Conservation (phyloP, 2,113 vertebrate species). For the Chaetura pelagica region DNA sequence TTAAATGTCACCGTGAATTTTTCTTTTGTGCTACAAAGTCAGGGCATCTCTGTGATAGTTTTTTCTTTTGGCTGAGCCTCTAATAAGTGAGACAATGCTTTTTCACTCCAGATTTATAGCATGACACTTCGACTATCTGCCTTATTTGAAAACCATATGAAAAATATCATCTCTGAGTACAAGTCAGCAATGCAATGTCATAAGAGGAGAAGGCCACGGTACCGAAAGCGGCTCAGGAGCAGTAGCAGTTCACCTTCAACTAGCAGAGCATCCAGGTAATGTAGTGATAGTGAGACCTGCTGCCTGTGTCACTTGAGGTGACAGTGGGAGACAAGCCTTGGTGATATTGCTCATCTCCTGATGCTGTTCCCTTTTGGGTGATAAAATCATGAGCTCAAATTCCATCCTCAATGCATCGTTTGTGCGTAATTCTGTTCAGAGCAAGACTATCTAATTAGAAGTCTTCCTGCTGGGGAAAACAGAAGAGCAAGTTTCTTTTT, state of each 20-base stretch:
- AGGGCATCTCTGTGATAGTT: not conserved
- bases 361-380: not conserved
- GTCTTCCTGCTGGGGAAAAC: not conserved
- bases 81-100: not conserved
- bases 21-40: not conserved
- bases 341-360: not conserved
- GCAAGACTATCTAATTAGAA: not conserved
- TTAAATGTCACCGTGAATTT: not conserved
- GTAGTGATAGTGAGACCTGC: not conserved
- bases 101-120: conserved; percentile 87
- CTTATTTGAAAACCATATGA: conserved; percentile 93
- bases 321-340: not conserved
- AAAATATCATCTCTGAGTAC: conserved; percentile 91
- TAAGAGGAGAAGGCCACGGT: conserved; percentile 83
- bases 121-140: conserved; percentile 96
- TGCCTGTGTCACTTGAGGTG: not conserved
- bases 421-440: not conserved
- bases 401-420: not conserved
- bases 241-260: conserved; percentile 85
- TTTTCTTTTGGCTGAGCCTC: not conserved
- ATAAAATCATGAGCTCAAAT: not conserved
- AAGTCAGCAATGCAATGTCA: conserved; percentile 91
- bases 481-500: not conserved
- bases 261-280: conserved; percentile 85
- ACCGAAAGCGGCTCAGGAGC: conserved; percentile 87